Evolutionary conservation across 2,113 vertebrate species (phyloP).

Genomic region (Triplophysa dalaica): DNA sequence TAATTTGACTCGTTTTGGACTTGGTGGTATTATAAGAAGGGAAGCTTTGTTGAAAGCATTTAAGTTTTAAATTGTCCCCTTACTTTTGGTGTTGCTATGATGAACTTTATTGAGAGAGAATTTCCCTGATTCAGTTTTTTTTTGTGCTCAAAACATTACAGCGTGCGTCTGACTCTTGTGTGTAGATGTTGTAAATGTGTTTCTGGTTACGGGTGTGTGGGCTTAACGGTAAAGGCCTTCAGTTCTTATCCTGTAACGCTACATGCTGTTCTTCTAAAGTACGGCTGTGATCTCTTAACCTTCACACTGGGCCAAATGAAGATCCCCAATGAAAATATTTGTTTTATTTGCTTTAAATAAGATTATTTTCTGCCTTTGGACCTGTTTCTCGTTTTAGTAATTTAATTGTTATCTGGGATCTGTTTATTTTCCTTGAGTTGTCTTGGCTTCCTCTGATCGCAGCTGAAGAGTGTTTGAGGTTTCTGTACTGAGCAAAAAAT

Average conservation of each 20-base stretch:
- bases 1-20: slow-evolving; percentile 27
- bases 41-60: slow-evolving; percentile 4
- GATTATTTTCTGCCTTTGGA: slow-evolving; percentile 44
- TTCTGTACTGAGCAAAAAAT: slow-evolving; percentile 66
- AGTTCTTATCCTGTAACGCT: slow-evolving; percentile 56
- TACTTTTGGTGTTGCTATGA: background rate
- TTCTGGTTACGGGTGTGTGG: slow-evolving; percentile 45
- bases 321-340: slow-evolving; percentile 50
- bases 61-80: background rate
- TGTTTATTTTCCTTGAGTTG: slow-evolving; percentile 37
- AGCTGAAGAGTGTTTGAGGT: slow-evolving; percentile 60
- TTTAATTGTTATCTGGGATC: slow-evolving; percentile 49
- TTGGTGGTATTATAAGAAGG: slow-evolving; percentile 15
- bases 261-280: slow-evolving; percentile 60
- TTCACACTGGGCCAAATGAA: slow-evolving; percentile 54
- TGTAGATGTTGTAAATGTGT: slow-evolving; percentile 59
- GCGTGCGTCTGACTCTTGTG: slow-evolving; percentile 48
- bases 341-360: slow-evolving; percentile 58
- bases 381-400: slow-evolving; percentile 42
- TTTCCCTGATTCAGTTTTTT: background rate
- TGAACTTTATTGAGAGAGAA: slow-evolving; percentile 36
- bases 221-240: slow-evolving; percentile 52
- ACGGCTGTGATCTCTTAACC: slow-evolving; percentile 58
- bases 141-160: background rate
- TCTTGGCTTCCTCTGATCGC: slow-evolving; percentile 52